phyloP scores from a whole-genome alignment of 2,888 invertebrate species.

The Therioaphis trifolii region DNA sequence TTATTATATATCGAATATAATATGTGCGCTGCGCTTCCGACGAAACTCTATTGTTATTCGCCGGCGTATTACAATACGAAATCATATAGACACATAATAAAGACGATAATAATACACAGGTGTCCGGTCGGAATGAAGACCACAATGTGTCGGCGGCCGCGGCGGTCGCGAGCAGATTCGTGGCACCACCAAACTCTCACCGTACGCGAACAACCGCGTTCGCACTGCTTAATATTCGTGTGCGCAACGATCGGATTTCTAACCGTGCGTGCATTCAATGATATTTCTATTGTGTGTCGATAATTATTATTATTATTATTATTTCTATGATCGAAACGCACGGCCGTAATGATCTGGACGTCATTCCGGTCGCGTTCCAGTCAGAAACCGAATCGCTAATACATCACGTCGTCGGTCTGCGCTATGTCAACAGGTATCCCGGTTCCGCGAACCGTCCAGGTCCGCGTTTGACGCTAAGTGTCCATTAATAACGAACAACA shows the following conservation, averaged over 20 bases:
- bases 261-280: background rate
- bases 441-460: background rate
- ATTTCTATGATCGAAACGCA: conserved; percentile 18
- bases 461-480: background rate
- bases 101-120: no score
- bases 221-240: conserved; percentile 23
- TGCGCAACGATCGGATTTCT: conserved; percentile 40
- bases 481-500: background rate
- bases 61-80: no score
- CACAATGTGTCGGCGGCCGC: no score
- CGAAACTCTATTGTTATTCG: no score
- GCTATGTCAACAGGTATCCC: background rate
- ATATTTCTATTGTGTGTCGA: conserved; percentile 41
- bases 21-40: no score
- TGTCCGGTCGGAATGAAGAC: no score
- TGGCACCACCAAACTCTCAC: conserved; percentile 19
- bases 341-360: background rate
- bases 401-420: background rate
- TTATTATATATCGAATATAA: no score
- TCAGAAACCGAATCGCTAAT: conserved; percentile 3
- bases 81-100: no score
- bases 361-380: conserved; percentile 45
- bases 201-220: background rate
- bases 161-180: background rate
- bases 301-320: background rate